Conservation (phyloP, 2,797 vertebrate genomes). For the Toxotes lorentzi region DNA sequence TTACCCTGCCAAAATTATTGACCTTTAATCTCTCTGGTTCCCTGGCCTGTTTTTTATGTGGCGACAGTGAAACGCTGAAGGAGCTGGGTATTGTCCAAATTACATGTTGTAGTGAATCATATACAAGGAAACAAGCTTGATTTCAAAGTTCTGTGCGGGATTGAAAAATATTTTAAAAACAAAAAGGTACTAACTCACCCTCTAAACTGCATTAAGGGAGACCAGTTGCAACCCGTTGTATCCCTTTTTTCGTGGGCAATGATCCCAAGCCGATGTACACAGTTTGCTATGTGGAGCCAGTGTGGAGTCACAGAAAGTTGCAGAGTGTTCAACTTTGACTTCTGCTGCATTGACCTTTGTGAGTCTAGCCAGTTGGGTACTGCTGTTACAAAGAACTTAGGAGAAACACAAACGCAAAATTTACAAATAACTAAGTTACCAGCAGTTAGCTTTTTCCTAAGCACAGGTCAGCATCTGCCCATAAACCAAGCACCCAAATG, state of each 20-base stretch:
- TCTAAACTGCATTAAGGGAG: constrained; percentile 1
- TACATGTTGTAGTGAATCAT: constrained; percentile 20
- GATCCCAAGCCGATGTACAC: neutral
- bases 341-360: neutral
- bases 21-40: constrained; percentile 42
- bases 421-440: neutral
- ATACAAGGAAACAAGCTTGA: constrained; percentile 14
- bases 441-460: constrained; percentile 30
- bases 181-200: neutral
- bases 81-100: constrained; percentile 39
- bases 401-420: neutral
- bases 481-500: constrained; percentile 48
- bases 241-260: neutral
- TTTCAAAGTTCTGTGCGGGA: constrained; percentile 17
- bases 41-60: constrained; percentile 35
- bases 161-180: constrained; percentile 1
- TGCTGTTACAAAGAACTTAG: neutral
- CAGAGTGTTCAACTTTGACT: neutral
- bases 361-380: neutral
- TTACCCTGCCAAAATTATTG: constrained; percentile 51
- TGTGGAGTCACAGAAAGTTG: neutral
- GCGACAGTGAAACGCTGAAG: constrained; percentile 5
- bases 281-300: neutral
- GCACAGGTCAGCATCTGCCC: constrained; percentile 37
- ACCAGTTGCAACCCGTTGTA: neutral